Conservation (phyloP, 2,113 vertebrate species). For the Chaetops frenatus region DNA sequence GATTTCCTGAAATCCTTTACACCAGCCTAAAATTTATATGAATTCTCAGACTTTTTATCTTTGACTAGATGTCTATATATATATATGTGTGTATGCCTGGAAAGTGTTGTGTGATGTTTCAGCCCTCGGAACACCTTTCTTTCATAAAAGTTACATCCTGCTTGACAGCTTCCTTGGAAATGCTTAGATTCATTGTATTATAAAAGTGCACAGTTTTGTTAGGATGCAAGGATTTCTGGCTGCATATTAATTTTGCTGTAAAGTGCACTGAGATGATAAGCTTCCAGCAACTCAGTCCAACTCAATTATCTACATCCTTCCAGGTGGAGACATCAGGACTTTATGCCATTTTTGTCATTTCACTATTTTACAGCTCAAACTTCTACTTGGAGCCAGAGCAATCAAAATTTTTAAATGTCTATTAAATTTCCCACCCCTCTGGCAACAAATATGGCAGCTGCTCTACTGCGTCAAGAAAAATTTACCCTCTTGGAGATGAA, state of each 20-base stretch:
- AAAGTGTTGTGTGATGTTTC: neutral
- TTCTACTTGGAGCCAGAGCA: neutral
- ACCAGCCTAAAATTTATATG: neutral
- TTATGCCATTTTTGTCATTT: neutral
- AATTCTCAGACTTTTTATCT: neutral
- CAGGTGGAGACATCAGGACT: neutral
- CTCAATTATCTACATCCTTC: conserved; percentile 16
- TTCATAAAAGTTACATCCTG: neutral
- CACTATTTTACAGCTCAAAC: neutral
- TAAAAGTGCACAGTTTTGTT: neutral
- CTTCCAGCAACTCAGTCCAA: conserved; percentile 1
- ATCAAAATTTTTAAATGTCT: neutral
- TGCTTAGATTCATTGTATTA: neutral
- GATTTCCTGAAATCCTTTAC: neutral
- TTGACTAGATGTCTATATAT: neutral
- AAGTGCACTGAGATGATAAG: neutral
- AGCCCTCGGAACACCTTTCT: neutral
- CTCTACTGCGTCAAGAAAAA: neutral
- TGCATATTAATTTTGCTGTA: conserved; percentile 9
- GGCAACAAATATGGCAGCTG: neutral
- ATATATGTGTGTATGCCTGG: neutral
- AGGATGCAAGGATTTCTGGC: neutral
- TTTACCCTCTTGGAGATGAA: neutral
- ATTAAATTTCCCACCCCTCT: neutral
- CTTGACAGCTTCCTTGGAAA: neutral